These are phyloP conservation scores for Scartelaos histophorus DNA, from an alignment of 2,113 vertebrate species.

Conservation along the genomic window DNA sequence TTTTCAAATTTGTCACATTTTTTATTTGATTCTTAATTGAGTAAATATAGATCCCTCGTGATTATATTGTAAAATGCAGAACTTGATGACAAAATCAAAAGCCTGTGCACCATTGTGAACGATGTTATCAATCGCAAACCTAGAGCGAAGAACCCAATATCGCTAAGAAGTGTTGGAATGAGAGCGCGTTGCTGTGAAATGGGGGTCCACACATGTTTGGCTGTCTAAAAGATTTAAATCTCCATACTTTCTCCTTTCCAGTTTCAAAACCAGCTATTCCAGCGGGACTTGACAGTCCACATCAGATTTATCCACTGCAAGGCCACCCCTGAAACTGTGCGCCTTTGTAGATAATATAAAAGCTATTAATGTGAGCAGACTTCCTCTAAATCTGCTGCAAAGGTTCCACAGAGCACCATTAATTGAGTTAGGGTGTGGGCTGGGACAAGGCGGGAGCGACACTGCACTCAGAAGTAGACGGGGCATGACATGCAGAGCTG, in stretches of 20 bases:
- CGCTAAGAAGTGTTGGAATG: neutral
- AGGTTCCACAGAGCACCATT: conserved; percentile 10
- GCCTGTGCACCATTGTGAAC: neutral
- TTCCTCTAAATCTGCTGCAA: neutral
- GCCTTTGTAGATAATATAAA: conserved; percentile 3
- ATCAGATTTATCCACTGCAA: neutral
- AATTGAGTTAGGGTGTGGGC: conserved; percentile 46
- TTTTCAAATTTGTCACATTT: too few relatives aligned
- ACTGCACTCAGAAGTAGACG: conserved; percentile 47
- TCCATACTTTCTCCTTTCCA: neutral
- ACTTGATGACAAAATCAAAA: neutral
- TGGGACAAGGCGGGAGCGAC: conserved; percentile 29
- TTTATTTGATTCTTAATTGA: too few relatives aligned
- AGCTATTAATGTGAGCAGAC: conserved; percentile 3
- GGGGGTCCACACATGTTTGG: too few relatives aligned
- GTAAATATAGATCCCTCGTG: too few relatives aligned
- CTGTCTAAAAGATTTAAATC: neutral
- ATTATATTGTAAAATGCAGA: too few relatives aligned
- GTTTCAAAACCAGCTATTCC: neutral
- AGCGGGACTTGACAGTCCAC: neutral
- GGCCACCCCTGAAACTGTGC: neutral
- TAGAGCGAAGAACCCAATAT: neutral
- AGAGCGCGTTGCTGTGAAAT: neutral
- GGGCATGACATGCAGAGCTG: conserved; percentile 50
- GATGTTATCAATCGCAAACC: neutral